These are phyloP conservation scores for Diplogasteroides magnus DNA, from an alignment of 1,140 invertebrate genomes.

Conservation along the genomic window DNA sequence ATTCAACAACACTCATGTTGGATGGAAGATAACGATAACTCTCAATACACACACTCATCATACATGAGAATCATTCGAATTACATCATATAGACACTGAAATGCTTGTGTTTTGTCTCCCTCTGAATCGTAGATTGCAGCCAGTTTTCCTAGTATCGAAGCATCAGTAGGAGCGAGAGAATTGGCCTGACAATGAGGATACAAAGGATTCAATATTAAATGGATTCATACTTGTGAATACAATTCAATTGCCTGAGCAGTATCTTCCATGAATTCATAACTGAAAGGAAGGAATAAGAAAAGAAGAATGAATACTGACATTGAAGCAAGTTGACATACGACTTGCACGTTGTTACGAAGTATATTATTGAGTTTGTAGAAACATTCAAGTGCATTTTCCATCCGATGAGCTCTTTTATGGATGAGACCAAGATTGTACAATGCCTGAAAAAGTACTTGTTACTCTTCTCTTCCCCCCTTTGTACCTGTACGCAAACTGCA, in stretches of 20 bases:
- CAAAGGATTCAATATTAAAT: no score
- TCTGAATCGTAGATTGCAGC: slow-evolving; percentile 77
- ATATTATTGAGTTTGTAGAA: slow-evolving; percentile 78
- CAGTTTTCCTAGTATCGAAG: slow-evolving; percentile 73
- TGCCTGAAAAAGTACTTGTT: slow-evolving; percentile 66
- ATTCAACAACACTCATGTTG: slow-evolving; percentile 80
- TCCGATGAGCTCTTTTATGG: slow-evolving; percentile 55
- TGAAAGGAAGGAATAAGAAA: slow-evolving; percentile 20
- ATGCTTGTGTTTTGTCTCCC: slow-evolving; percentile 83
- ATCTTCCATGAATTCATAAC: slow-evolving; percentile 68
- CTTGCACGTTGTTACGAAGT: slow-evolving; percentile 72
- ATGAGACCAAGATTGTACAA: slow-evolving; percentile 77
- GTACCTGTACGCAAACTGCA: background rate
- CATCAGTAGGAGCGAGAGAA: slow-evolving; percentile 76
- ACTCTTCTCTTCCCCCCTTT: background rate
- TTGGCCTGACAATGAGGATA: no score
- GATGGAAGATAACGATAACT: slow-evolving; percentile 82
- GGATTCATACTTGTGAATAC: no score
- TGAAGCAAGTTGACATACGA: slow-evolving; percentile 77
- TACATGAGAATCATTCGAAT: slow-evolving; percentile 39
- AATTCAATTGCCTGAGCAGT: slow-evolving; percentile 68
- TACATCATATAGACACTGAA: slow-evolving; percentile 84
- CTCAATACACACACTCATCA: slow-evolving; percentile 56
- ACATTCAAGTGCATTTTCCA: slow-evolving; percentile 71
- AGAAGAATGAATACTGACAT: slow-evolving; percentile 60